These are phyloP conservation scores for Coenonympha arcania DNA, from an alignment of 2,888 invertebrate genomes.

Conservation along the genomic window DNA sequence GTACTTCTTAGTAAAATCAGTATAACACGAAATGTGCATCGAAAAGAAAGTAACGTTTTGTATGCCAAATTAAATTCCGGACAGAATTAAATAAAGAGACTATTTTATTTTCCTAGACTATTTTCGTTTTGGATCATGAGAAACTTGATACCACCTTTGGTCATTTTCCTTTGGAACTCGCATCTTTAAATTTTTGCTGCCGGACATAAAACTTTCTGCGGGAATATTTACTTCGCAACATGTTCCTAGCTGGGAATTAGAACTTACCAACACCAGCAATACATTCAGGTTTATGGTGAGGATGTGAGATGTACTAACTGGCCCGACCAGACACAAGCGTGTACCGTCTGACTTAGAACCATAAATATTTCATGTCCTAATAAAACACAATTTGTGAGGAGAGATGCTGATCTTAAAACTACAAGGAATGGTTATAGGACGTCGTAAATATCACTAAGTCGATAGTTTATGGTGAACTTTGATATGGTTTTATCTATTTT, in stretches of 20 bases:
- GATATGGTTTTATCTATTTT: slow-evolving; percentile 47
- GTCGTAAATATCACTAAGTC: slow-evolving; percentile 49
- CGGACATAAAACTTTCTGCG: too few relatives aligned
- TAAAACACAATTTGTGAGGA: slow-evolving; percentile 63
- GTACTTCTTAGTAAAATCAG: too few relatives aligned
- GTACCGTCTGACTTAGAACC: slow-evolving; percentile 28
- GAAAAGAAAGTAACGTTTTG: too few relatives aligned
- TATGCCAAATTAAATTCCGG: too few relatives aligned
- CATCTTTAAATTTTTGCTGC: too few relatives aligned
- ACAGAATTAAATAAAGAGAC: too few relatives aligned
- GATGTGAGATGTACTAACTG: background rate
- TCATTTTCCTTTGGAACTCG: too few relatives aligned
- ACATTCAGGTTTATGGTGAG: background rate
- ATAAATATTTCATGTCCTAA: slow-evolving; percentile 56
- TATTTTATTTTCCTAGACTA: too few relatives aligned
- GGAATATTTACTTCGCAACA: background rate
- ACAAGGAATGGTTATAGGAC: slow-evolving; percentile 51
- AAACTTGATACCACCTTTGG: too few relatives aligned
- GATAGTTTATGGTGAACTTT: slow-evolving; percentile 50
- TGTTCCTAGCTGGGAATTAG: background rate
- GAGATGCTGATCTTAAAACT: slow-evolving; percentile 58
- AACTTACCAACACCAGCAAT: background rate
- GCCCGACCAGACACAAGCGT: background rate
- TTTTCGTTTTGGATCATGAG: too few relatives aligned
- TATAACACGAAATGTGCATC: too few relatives aligned